Conservation (phyloP, 2,888 invertebrate genomes). For the Drosophila limbata region DNA sequence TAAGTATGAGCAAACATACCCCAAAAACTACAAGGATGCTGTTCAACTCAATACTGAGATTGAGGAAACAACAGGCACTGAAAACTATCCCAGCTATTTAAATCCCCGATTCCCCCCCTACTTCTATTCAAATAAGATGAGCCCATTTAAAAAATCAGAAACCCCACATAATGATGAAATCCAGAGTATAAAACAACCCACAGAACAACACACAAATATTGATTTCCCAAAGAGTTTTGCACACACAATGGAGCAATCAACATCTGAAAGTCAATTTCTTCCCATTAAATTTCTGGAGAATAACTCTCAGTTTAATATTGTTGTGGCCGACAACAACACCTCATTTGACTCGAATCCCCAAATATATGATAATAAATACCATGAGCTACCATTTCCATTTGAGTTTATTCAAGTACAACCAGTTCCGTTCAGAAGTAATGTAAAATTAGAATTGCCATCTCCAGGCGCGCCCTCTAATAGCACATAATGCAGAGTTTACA, state of each 20-base stretch:
- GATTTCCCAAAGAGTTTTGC: conserved; percentile 25
- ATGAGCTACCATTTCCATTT: conserved; percentile 75
- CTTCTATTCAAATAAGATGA: conserved; percentile 21
- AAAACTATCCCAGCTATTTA: conserved; percentile 36
- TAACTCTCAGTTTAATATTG: conserved; percentile 56
- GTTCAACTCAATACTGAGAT: conserved; percentile 33
- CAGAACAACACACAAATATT: conserved; percentile 13
- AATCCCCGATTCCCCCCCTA: neutral
- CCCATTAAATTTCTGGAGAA: conserved; percentile 42
- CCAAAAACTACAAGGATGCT: conserved; percentile 51
- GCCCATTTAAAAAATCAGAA: conserved; percentile 21
- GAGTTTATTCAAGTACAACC: conserved; percentile 81
- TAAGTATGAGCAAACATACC: conserved; percentile 66
- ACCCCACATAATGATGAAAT: conserved; percentile 8
- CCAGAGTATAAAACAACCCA: conserved; percentile 3
- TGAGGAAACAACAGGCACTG: conserved; percentile 54
- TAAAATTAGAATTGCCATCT: conserved; percentile 55
- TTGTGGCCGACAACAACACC: conserved; percentile 53
- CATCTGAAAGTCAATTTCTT: conserved; percentile 57
- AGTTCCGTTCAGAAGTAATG: conserved; percentile 78
- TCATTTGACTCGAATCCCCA: conserved; percentile 38
- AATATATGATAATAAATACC: conserved; percentile 56
- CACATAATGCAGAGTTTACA: conserved; percentile 1
- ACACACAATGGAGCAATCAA: conserved; percentile 47
- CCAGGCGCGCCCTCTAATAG: conserved; percentile 23